Base-by-base conservation (phyloP, 2,113 vertebrate species). In the Xenopus laevis region DNA sequence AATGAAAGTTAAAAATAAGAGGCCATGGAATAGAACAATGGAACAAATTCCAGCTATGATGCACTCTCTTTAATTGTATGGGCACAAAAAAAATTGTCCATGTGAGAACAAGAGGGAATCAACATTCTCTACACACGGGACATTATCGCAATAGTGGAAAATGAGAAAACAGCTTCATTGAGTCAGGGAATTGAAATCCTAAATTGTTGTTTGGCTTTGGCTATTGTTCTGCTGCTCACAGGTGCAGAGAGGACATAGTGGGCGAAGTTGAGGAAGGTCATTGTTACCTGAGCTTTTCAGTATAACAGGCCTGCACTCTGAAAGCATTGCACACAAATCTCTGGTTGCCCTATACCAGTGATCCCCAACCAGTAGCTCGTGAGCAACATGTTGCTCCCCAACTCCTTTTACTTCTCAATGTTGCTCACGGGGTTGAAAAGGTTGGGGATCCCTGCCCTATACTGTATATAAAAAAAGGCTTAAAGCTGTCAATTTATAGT, bases 151-250 rank as follows among this genome's bases (percentile, higher is more conserved):
- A 69, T 69, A 67, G 66, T 68, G 67, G 74, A 77, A 70, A 77
- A 77, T 70, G 50, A 77, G 66, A 67, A 77, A 67, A 40, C 60
- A 16, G 74, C 67, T 62, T 77, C 74, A 77, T 70, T 77, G 74
- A 77, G 67, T 68, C 74, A 70, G 66, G 59, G 66, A 70, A 77
- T 77, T 77, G 74, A 77, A 77, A 77, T 57, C 67, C 74, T 70
- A 77, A 77, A 77, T 77, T 77, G 74, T 67, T 67, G 45, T 64
- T 70, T 64, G 59, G 66, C 67, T 55, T 68, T 77, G 58, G 11
- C 68, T 63, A 64, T 76, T 76, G 60, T 63, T 64, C 55, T 63
- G 74, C 74, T 40, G 74, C 74, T 76, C 67, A 46, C 27, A 57
- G 47, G 66, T 15, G 74, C 60, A 20, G 66, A 70, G 67, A 62